These are phyloP conservation scores for Agrochola litura DNA, from an alignment of 2,888 invertebrate species.

Conservation along the genomic window DNA sequence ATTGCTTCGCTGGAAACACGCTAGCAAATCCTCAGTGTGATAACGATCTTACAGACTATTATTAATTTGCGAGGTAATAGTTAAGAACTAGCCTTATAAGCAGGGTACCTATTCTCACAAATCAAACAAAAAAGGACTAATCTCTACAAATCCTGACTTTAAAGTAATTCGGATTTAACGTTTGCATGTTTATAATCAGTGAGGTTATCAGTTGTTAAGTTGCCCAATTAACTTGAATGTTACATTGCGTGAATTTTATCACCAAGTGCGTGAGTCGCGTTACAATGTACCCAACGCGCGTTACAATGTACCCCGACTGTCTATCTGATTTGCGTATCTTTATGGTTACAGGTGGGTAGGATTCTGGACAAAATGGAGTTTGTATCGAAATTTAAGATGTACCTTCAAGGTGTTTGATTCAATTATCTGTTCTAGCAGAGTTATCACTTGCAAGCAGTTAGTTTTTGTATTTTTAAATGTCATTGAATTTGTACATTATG, in stretches of 20 bases:
- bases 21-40: no score
- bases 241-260: constrained; percentile 42
- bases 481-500: no score
- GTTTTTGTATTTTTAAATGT: background rate
- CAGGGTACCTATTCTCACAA: background rate
- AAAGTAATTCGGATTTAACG: constrained; percentile 26
- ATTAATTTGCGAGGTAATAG: background rate
- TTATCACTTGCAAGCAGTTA: no score
- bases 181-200: constrained; percentile 24
- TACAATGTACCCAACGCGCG: no score
- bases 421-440: background rate
- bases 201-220: constrained; percentile 38
- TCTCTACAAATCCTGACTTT: background rate
- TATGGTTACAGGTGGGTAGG: background rate
- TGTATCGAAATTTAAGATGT: background rate
- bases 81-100: background rate
- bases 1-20: no score
- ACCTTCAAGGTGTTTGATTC: background rate
- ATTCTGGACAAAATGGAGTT: background rate
- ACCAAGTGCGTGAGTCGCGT: constrained; percentile 11
- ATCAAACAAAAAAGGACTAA: background rate
- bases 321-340: constrained; percentile 18
- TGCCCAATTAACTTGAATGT: constrained; percentile 43
- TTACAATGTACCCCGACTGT: constrained; percentile 7
- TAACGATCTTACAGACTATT: no score